Evolutionary conservation across 1,140 invertebrate genomes (phyloP).

Genomic region (Drosophila fuyamai): DNA sequence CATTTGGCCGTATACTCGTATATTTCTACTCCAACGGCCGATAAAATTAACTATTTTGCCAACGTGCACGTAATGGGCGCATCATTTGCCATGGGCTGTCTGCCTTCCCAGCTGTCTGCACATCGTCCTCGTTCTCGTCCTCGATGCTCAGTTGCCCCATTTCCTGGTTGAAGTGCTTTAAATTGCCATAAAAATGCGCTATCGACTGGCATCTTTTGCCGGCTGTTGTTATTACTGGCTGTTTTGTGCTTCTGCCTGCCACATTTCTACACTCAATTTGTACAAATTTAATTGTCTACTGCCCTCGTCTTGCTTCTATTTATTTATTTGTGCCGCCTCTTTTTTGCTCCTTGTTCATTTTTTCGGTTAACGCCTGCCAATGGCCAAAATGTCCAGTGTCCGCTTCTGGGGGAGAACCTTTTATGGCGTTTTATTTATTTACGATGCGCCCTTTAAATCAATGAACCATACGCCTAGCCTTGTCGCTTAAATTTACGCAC

Average conservation of each 20-base stretch:
- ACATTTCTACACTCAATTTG: constrained; percentile 82
- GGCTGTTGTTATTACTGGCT: constrained; percentile 28
- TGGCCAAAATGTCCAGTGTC: constrained; percentile 56
- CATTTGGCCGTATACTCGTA: constrained; percentile 51
- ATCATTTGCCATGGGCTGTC: constrained; percentile 68
- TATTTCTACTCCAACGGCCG: constrained; percentile 72
- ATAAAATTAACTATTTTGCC: constrained; percentile 80
- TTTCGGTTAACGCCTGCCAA: constrained; percentile 67
- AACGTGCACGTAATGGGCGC: constrained; percentile 75
- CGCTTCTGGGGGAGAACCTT: constrained; percentile 52
- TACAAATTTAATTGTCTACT: constrained; percentile 81
- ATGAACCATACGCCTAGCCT: constrained; percentile 74
- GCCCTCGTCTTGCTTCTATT: constrained; percentile 57
- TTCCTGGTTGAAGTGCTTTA: constrained; percentile 76
- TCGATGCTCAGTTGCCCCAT: constrained; percentile 41
- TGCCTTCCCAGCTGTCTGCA: constrained; percentile 25
- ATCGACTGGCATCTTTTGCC: constrained; percentile 66
- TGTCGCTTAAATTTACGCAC: constrained; percentile 77
- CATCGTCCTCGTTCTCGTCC: constrained; percentile 6
- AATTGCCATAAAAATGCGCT: constrained; percentile 78
- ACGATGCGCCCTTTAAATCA: constrained; percentile 79
- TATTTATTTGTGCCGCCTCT: constrained; percentile 50
- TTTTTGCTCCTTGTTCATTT: constrained; percentile 42
- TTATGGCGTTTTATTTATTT: constrained; percentile 81
- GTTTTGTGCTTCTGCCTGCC: constrained; percentile 59